Percentiles rank a stretch among this genome's conserved stretches.
Evolutionary conservation across 2,888 invertebrate species (phyloP).

Genomic region (Hemistola chrysoprasaria): DNA sequence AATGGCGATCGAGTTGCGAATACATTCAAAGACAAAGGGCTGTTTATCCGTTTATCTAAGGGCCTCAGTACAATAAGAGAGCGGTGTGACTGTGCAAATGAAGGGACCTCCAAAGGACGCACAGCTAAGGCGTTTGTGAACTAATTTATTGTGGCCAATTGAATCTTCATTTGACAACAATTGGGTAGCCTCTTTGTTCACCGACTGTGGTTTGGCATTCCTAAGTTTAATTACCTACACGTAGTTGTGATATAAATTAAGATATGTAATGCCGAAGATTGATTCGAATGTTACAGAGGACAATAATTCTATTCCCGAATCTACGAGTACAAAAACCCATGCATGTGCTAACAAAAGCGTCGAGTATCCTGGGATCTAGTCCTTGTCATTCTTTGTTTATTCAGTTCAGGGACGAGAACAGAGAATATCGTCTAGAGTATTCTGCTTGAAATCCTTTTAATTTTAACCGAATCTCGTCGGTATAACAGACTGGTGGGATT

Average conservation of each 20-base stretch:
- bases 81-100: constrained; percentile 58
- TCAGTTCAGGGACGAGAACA: too few species aligned
- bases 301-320: too few species aligned
- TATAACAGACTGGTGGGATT: too few species aligned
- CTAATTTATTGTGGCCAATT: constrained; percentile 68
- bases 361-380: too few species aligned
- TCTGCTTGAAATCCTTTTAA: too few species aligned
- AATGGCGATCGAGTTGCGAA: constrained; percentile 41
- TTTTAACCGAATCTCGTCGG: too few species aligned
- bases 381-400: too few species aligned
- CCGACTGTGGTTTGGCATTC: constrained; percentile 31
- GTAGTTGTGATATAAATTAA: constrained; percentile 7
- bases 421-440: too few species aligned
- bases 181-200: constrained; percentile 62
- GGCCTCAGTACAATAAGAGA: constrained; percentile 40
- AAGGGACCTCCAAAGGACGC: constrained; percentile 46
- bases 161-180: constrained; percentile 79
- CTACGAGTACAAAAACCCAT: too few species aligned
- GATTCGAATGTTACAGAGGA: too few species aligned
- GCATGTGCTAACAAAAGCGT: too few species aligned
- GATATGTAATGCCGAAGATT: background rate
- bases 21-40: constrained; percentile 57
- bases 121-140: constrained; percentile 37
- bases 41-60: constrained; percentile 43
- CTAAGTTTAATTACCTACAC: constrained; percentile 14